Evolutionary conservation across 2,888 invertebrate genomes (phyloP).

Genomic region (Allygus modestus): DNA sequence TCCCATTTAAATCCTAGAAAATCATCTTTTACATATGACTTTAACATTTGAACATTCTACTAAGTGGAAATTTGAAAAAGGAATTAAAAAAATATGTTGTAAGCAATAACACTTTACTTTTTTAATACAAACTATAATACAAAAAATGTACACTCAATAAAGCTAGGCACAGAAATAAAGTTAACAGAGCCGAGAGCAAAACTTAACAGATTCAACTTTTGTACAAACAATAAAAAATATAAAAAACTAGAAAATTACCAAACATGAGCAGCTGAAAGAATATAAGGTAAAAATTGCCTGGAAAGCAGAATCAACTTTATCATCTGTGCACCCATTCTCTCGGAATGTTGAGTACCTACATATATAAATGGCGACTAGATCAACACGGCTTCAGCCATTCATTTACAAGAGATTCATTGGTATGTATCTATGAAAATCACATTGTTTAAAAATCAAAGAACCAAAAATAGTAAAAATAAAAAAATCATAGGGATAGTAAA

Average conservation of each 20-base stretch:
- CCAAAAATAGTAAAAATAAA: slow-evolving; percentile 9
- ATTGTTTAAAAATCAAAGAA: slow-evolving; percentile 25
- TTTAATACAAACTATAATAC: slow-evolving; percentile 81
- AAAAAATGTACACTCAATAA: slow-evolving; percentile 77
- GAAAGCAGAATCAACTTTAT: slow-evolving; percentile 58
- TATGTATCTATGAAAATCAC: slow-evolving; percentile 35
- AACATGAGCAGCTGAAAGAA: slow-evolving; percentile 39
- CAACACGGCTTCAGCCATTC: slow-evolving; percentile 44
- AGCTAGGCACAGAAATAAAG: slow-evolving; percentile 74
- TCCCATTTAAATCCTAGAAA: too few species aligned
- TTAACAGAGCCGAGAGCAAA: slow-evolving; percentile 41
- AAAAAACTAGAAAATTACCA: slow-evolving; percentile 7
- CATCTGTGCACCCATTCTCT: slow-evolving; percentile 60
- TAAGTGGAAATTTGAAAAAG: background rate
- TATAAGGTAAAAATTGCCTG: slow-evolving; percentile 43
- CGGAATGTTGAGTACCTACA: slow-evolving; percentile 60
- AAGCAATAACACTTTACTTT: slow-evolving; percentile 77
- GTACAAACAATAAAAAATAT: slow-evolving; percentile 40
- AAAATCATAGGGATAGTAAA: too few species aligned
- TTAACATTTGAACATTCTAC: too few species aligned
- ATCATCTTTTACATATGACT: too few species aligned
- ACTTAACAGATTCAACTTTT: slow-evolving; percentile 18
- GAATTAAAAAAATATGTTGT: slow-evolving; percentile 40
- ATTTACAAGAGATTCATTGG: slow-evolving; percentile 51
- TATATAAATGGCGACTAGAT: slow-evolving; percentile 61